phyloP scores from a whole-genome alignment of 2,888 invertebrate species.

The Orchestes rusci region DNA sequence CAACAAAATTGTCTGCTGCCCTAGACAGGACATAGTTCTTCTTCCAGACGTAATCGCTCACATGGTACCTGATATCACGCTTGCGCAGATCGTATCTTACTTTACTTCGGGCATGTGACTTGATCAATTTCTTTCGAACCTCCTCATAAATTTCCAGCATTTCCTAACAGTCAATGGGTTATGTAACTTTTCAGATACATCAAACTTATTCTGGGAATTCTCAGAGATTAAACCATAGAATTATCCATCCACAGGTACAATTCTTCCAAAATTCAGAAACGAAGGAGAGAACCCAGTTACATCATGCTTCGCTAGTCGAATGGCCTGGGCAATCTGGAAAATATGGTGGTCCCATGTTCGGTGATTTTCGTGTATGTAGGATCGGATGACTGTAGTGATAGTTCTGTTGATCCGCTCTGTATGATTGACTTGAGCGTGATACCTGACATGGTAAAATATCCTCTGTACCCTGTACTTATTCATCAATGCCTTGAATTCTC shows the following conservation, averaged over 20 bases:
- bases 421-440: conserved; percentile 36
- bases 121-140: conserved; percentile 14
- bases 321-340: conserved; percentile 20
- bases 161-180: conserved; percentile 13
- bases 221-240: conserved; percentile 22
- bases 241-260: conserved; percentile 20
- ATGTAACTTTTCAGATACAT: conserved; percentile 11
- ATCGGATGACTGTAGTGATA: conserved; percentile 30
- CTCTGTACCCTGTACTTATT: conserved; percentile 22
- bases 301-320: conserved; percentile 23
- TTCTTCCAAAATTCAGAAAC: conserved; percentile 22
- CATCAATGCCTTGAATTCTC: conserved; percentile 17
- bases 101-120: conserved; percentile 16
- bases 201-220: conserved; percentile 9
- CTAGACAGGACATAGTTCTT: too few relatives aligned
- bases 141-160: conserved; percentile 18
- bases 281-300: conserved; percentile 20
- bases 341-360: conserved; percentile 17
- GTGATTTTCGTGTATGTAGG: conserved; percentile 20
- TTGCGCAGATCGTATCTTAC: conserved; percentile 25
- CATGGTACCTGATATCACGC: conserved; percentile 18
- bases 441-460: conserved; percentile 27
- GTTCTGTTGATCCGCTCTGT: conserved; percentile 34
- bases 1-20: conserved; percentile 21
- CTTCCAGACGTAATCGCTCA: too few relatives aligned